Evolutionary conservation across 2,888 invertebrate genomes (phyloP), one percentile per base, ranked within the genome.

Genomic region (Platerodrilus igneus): DNA sequence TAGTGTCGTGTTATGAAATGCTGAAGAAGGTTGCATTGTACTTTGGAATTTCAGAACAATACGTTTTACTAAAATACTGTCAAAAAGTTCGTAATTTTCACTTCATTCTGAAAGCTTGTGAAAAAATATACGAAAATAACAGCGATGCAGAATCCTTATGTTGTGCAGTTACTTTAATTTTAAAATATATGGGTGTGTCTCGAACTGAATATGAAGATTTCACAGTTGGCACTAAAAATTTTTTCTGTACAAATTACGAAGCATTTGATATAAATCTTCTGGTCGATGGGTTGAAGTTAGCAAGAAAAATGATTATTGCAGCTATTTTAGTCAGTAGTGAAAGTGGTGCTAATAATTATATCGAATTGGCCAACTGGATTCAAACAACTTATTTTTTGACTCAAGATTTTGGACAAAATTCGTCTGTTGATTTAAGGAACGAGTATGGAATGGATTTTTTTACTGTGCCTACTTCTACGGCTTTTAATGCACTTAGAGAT

Each of bases 61-160:
- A 51, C 9, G 35, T 56, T 6, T 27, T 56, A 20, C 29, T 56
- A 4, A 50, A 51, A 36, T 45, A 60, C 26, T 55, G 56, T 31
- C 35, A 52, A 38, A 45, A 46, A 31, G 29, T 48, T 0, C 45
- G 45, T 6, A 51, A 55, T 28, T 52, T 53, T 31, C 45, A 56
- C 13, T 34, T 53, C 3, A 36, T 60, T 1, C 20, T 53, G 7
- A 41, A 45, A 31, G 41, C 47, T 4, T 57, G 55, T 3, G 44
- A 52, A 38, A 37, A 49, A 28, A 40, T 59, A 2, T 46, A 51
- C 23, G 29, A 37, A 13, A 45, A 45, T 18, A 47, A 53, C 10
- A 40, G 43, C 7, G 30, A 45, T 27, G 27, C 52, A 0, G 35
- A 45, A 31, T 41, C 50, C 36, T 40, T 60, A 13, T 58, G 56